Evolutionary conservation across 2,797 vertebrate genomes (phyloP), one percentile per base, ranked within the genome.

Genomic region (Setipinna tenuifilis): DNA sequence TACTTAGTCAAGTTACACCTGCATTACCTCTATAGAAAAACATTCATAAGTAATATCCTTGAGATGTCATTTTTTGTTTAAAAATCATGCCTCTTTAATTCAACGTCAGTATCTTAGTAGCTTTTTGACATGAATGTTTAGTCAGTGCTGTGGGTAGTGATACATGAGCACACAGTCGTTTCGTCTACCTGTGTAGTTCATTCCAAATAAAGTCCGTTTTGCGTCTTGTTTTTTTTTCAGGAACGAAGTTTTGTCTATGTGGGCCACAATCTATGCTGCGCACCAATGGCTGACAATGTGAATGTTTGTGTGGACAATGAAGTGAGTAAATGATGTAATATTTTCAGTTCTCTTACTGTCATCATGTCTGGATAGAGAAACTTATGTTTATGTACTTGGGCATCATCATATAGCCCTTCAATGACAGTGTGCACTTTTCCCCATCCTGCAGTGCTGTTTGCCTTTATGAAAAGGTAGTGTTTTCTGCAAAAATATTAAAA

Each of bases 251-350:
- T 91, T 94, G 91, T 93, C 93, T 95, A 92, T 95, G 92, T 95
- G 91, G 90, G 90, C 88, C 87, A 87, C 88, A 54, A 88, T 86
- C 88, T 68, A 84, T 90, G 82, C 71, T 90, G 90, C 89, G 86
- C 90, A 90, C 91, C 92, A 81, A 96, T 96, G 95, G 95, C 94
- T 85, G 93, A 95, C 92, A 92, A 90, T 90, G 89, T 91, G 85
- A 91, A 94, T 89, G 93, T 94, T 89, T 83, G 93, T 6, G 94
- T 94, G 87, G 95, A 94, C 91, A 95, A 92, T 87, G 90, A 93
- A 94, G 96, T 96, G 44, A 93, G 95, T 93, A 62, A 82, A 41
- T 19, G 23, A 65, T 58, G 16, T 41, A 41, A 41, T 41, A 31
- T n/a, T 3, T 16, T 17, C 82, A 9, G 48, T 85, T n/a, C 82